A percentile compares a stretch with the other conserved stretches of the same genome.
These are phyloP conservation scores for Apis cerana DNA, from an alignment of 1,140 invertebrate species.

Conservation along the genomic window DNA sequence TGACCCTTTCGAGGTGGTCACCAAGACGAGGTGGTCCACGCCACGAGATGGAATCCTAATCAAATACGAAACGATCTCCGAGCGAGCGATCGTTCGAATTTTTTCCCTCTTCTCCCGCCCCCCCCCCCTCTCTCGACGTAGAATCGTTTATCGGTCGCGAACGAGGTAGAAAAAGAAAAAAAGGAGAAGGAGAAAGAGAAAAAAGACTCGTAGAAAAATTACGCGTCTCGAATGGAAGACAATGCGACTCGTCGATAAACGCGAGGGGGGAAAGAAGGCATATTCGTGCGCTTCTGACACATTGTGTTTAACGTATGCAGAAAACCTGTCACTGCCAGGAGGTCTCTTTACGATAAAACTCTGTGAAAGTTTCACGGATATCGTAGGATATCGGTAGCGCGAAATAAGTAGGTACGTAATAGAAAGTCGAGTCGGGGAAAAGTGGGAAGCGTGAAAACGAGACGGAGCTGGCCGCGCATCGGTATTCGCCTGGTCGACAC, in stretches of 20 bases:
- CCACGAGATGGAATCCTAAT: constrained; percentile 61
- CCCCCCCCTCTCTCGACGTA: accelerated
- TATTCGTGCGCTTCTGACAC: too few relatives aligned
- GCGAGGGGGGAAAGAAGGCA: too few relatives aligned
- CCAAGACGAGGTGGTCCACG: constrained; percentile 16
- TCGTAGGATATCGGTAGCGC: not conserved
- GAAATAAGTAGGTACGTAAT: constrained; percentile 16
- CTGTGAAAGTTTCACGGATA: constrained; percentile 33
- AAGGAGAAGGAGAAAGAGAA: too few relatives aligned
- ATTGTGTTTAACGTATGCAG: too few relatives aligned
- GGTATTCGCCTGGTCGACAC: constrained; percentile 47
- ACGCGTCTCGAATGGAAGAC: too few relatives aligned
- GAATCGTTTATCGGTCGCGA: too few relatives aligned
- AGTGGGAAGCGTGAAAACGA: constrained; percentile 39
- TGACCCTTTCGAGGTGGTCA: constrained; percentile 62
- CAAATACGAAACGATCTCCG: constrained; percentile 49
- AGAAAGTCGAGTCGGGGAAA: constrained; percentile 34
- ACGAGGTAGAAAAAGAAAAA: too few relatives aligned
- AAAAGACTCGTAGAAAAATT: too few relatives aligned
- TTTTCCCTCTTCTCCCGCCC: not conserved
- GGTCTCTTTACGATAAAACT: constrained; percentile 29
- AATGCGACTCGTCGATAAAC: too few relatives aligned
- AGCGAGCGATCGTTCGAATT: not conserved
- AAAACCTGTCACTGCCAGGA: not conserved
- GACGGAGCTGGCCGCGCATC: constrained; percentile 39